phyloP scores from a whole-genome alignment of 2,888 invertebrate genomes.

The Priocnemis perturbator region DNA sequence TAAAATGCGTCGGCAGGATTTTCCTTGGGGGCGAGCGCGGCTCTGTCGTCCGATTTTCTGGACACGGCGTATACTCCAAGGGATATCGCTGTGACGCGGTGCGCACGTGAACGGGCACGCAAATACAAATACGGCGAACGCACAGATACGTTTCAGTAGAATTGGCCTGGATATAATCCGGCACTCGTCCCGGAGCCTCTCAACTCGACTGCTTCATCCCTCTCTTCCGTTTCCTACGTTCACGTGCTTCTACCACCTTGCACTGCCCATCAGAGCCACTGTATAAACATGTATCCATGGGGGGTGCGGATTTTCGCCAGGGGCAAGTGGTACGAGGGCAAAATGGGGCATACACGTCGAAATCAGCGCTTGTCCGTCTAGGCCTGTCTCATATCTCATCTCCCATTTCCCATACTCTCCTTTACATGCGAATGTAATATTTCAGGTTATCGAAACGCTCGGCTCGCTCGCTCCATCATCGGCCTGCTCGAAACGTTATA shows the following conservation, averaged over 20 bases:
- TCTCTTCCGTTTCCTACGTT: neutral
- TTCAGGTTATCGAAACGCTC: too few relatives aligned
- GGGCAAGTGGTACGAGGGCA: neutral
- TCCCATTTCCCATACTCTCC: too few relatives aligned
- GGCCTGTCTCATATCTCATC: too few relatives aligned
- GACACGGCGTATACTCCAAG: slow-evolving; percentile 20
- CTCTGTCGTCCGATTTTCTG: slow-evolving; percentile 18
- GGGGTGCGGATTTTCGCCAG: slow-evolving; percentile 11
- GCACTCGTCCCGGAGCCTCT: slow-evolving; percentile 28
- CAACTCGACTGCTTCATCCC: slow-evolving; percentile 7
- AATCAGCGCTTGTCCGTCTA: too few relatives aligned
- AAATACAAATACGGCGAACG: slow-evolving; percentile 18
- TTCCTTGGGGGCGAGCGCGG: neutral
- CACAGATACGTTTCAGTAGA: slow-evolving; percentile 52
- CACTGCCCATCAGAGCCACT: slow-evolving; percentile 8
- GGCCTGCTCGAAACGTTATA: too few relatives aligned
- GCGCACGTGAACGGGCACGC: neutral
- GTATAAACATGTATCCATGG: too few relatives aligned
- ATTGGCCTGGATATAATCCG: slow-evolving; percentile 58
- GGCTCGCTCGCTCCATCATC: too few relatives aligned
- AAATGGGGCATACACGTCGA: too few relatives aligned
- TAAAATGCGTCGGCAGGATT: neutral
- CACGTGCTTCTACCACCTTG: slow-evolving; percentile 22
- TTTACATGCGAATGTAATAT: too few relatives aligned
- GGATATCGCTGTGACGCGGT: slow-evolving; percentile 1